Conservation (phyloP, 2,888 invertebrate genomes). For the Lepidonotus clava region DNA sequence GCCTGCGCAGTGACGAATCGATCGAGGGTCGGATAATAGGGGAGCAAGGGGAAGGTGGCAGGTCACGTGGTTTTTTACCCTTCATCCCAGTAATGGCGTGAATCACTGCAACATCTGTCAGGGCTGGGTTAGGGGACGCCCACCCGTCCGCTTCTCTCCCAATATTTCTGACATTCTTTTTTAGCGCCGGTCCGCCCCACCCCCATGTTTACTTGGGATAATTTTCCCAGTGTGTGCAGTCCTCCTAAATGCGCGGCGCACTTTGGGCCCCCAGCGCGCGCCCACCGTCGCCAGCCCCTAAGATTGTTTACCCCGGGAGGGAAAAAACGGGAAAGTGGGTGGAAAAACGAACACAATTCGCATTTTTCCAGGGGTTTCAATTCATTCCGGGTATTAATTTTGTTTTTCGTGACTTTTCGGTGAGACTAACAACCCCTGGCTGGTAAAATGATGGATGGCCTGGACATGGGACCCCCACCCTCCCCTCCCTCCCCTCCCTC, state of each 20-base stretch:
- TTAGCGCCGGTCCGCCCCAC: not conserved
- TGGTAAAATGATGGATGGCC: conserved; percentile 7
- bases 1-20: not conserved
- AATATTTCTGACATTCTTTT: not conserved
- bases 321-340: not conserved
- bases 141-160: not conserved
- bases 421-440: not conserved
- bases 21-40: conserved; percentile 9
- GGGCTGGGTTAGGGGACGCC: not conserved
- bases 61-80: no score
- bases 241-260: not conserved
- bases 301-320: not conserved
- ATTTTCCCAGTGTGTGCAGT: not conserved
- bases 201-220: conserved; percentile 14
- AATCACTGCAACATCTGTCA: conserved; percentile 16
- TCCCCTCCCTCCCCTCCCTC: not conserved
- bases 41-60: not conserved
- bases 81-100: not conserved
- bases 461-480: not conserved
- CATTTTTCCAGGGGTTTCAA: conserved; percentile 8
- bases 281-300: not conserved
- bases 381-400: conserved; percentile 3
- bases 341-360: no score
- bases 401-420: not conserved
- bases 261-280: not conserved